A percentile compares a stretch with the other conserved stretches of the same genome.
Evolutionary conservation across 1,140 invertebrate species (phyloP).

Genomic region (Drosophila athabasca): DNA sequence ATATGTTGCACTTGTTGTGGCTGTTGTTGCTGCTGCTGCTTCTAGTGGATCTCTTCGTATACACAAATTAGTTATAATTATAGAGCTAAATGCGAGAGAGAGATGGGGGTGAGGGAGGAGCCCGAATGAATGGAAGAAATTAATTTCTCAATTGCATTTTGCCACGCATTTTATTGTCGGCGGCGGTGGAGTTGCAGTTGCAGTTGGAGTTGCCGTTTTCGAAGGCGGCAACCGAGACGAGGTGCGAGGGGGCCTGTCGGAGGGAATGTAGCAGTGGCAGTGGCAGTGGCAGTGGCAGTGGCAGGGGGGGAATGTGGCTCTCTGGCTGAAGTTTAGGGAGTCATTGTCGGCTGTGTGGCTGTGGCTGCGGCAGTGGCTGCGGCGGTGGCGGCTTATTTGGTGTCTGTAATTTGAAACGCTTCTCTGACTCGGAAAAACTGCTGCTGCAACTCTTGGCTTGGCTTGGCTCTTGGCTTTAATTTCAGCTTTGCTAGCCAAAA

Average conservation of each 20-base stretch:
- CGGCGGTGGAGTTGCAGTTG: constrained; percentile 9
- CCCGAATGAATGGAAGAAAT: constrained; percentile 72
- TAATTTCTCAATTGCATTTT: constrained; percentile 82
- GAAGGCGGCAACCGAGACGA: constrained; percentile 55
- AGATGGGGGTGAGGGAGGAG: constrained; percentile 39
- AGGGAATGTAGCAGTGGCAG: background rate
- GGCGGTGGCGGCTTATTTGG: constrained; percentile 73
- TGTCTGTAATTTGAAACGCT: constrained; percentile 83
- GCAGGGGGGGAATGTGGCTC: background rate
- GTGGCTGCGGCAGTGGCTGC: constrained; percentile 4
- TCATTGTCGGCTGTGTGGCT: constrained; percentile 25
- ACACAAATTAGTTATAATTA: constrained; percentile 82
- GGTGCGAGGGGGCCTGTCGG: background rate
- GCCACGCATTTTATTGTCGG: constrained; percentile 81
- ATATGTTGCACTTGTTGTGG: constrained; percentile 22
- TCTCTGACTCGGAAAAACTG: constrained; percentile 80
- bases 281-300: background rate
- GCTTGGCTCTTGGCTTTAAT: constrained; percentile 34
- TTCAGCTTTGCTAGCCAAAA: constrained; percentile 64
- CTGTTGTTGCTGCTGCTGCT: constrained; percentile 18
- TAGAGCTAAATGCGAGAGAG: constrained; percentile 69
- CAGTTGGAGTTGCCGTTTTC: constrained; percentile 27
- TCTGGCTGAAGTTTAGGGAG: constrained; percentile 16
- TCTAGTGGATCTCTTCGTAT: constrained; percentile 40
- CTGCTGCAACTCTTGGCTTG: constrained; percentile 22